Evolutionary conservation across 2,797 vertebrate genomes (phyloP).

Genomic region (Carapus acus): DNA sequence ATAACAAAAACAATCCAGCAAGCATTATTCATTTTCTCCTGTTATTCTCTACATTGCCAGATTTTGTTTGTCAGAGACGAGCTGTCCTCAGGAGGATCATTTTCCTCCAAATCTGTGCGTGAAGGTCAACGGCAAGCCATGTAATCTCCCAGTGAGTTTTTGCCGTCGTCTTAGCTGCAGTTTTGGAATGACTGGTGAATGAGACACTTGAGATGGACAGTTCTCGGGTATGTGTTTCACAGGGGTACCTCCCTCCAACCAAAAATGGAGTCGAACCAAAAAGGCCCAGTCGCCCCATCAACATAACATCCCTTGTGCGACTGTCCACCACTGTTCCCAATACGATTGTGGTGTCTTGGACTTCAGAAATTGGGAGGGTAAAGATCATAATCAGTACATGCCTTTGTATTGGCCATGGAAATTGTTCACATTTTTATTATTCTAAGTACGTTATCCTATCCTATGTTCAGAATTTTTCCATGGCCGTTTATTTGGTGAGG

Average conservation of each 20-base stretch:
- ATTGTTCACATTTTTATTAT: slow-evolving; percentile 8
- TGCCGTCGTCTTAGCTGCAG: neutral
- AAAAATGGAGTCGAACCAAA: slow-evolving; percentile 99
- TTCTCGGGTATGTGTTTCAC: slow-evolving; percentile 18
- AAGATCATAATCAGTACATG: too few species aligned
- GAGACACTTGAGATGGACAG: neutral
- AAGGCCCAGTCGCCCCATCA: slow-evolving; percentile 97
- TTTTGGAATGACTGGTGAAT: slow-evolving; percentile 1
- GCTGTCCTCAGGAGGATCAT: slow-evolving; percentile 97
- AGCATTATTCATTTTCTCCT: too few species aligned
- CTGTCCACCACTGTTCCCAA: slow-evolving; percentile 96
- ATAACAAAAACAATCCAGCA: too few species aligned
- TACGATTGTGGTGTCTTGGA: slow-evolving; percentile 98
- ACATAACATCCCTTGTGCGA: slow-evolving; percentile 95
- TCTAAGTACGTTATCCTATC: too few species aligned
- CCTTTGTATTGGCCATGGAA: too few species aligned
- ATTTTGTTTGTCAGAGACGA: slow-evolving; percentile 98
- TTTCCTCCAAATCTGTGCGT: slow-evolving; percentile 94
- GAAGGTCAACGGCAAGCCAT: slow-evolving; percentile 93
- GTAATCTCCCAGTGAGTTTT: slow-evolving; percentile 89
- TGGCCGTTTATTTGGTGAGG: slow-evolving; percentile 97
- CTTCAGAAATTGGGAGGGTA: slow-evolving; percentile 96
- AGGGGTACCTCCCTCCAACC: slow-evolving; percentile 99
- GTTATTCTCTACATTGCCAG: slow-evolving; percentile 66
- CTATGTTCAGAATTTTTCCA: slow-evolving; percentile 96